These are phyloP conservation scores for Eudasyphora cyanicolor DNA, from an alignment of 2,888 invertebrate genomes.

Conservation along the genomic window DNA sequence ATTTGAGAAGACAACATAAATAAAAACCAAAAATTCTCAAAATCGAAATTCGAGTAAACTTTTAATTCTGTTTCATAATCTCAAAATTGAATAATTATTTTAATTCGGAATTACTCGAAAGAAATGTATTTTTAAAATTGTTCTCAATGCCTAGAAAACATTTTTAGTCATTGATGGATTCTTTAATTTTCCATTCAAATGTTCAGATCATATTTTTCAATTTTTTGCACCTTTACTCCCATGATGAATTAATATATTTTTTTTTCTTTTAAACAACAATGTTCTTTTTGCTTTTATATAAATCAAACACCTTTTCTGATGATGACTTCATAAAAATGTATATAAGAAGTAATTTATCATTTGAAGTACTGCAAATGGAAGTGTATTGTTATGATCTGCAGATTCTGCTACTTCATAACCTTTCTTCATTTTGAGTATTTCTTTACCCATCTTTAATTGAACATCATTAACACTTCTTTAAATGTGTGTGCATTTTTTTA, in stretches of 20 bases:
- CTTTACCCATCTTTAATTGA: background rate
- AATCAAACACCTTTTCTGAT: background rate
- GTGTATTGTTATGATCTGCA: background rate
- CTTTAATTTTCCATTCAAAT: too few species aligned
- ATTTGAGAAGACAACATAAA: too few species aligned
- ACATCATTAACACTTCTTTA: background rate
- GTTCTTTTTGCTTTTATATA: background rate
- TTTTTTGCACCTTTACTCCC: background rate
- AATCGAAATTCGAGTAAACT: too few species aligned
- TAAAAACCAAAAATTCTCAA: too few species aligned
- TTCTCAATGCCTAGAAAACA: too few species aligned
- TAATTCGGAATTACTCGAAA: too few species aligned
- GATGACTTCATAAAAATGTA: background rate
- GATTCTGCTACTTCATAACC: too few species aligned
- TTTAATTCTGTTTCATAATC: too few species aligned
- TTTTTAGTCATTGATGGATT: too few species aligned
- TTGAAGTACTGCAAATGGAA: background rate
- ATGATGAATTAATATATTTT: background rate
- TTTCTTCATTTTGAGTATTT: background rate
- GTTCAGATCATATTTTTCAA: too few species aligned
- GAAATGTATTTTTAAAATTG: too few species aligned
- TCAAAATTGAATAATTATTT: too few species aligned
- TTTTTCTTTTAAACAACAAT: background rate
- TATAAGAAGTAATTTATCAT: background rate
- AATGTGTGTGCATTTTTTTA: background rate